phyloP scores from a whole-genome alignment of 2,797 vertebrate genomes.

The Distichodus sexfasciatus region DNA sequence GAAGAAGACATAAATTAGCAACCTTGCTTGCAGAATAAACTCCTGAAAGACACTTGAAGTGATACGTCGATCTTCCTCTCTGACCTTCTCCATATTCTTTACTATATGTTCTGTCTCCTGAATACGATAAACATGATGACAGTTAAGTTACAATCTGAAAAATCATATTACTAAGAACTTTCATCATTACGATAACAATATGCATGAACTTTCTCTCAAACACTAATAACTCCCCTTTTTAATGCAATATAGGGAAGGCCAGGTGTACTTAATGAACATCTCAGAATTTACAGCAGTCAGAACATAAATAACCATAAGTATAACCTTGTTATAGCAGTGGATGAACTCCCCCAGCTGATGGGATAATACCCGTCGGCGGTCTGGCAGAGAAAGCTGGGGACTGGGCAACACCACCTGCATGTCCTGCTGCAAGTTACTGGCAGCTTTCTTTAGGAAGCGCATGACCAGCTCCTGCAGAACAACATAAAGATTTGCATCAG shows the following conservation, averaged over 20 bases:
- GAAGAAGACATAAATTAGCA: conserved; percentile 41
- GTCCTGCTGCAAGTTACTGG: conserved; percentile 86
- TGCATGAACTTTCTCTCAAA: no score
- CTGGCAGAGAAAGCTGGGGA: conserved; percentile 73
- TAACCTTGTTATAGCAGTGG: conserved; percentile 84
- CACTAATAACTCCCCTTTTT: no score
- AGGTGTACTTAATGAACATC: no score
- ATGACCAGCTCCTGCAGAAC: conserved; percentile 85
- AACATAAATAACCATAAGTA: neutral
- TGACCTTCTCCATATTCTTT: conserved; percentile 71
- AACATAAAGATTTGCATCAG: neutral
- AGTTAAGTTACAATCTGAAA: neutral
- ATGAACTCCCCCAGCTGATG: conserved; percentile 90
- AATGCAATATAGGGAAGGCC: no score
- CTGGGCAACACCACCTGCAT: conserved; percentile 81
- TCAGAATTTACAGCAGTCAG: no score
- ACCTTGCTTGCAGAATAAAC: conserved; percentile 89
- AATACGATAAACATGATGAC: conserved; percentile 24
- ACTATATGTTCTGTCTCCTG: conserved; percentile 90
- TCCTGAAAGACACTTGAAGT: conserved; percentile 82
- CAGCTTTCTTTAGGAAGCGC: conserved; percentile 88
- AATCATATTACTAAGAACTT: neutral
- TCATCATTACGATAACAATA: neutral
- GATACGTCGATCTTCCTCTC: conserved; percentile 76
- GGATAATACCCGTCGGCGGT: conserved; percentile 85